Evolutionary conservation across 2,888 invertebrate genomes (phyloP).

Genomic region (Synergus itoensis): DNA sequence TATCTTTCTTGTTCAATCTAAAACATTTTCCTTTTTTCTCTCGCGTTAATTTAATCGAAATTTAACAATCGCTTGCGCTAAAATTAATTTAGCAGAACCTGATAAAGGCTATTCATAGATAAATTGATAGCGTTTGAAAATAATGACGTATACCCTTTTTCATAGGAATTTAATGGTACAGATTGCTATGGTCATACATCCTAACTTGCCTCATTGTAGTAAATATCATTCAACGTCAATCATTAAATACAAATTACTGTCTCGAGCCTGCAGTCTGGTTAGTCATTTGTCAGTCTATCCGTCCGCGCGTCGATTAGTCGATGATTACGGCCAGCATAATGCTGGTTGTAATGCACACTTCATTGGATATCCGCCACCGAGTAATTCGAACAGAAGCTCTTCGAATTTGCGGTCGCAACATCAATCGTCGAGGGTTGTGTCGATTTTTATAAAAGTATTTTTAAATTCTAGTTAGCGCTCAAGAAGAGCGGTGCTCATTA

Average conservation of each 20-base stretch:
- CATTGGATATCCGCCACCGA: constrained; percentile 57
- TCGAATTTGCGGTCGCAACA: constrained; percentile 15
- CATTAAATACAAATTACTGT: constrained; percentile 65
- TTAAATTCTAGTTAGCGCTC: not conserved
- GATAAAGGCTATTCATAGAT: too few species aligned
- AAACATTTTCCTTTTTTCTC: not conserved
- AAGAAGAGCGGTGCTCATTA: not conserved
- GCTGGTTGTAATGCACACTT: constrained; percentile 58
- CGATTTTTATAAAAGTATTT: not conserved
- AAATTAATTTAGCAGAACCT: too few species aligned
- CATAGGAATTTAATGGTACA: constrained; percentile 16
- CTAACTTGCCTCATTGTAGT: constrained; percentile 36
- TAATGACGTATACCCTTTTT: constrained; percentile 4
- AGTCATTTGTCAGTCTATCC: constrained; percentile 54
- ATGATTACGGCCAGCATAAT: constrained; percentile 58
- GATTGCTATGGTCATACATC: constrained; percentile 32
- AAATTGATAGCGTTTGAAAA: not conserved
- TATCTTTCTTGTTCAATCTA: not conserved
- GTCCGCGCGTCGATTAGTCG: constrained; percentile 64
- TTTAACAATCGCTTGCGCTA: too few species aligned
- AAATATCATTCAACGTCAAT: constrained; percentile 59
- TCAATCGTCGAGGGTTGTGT: not conserved
- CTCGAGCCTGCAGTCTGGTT: constrained; percentile 52
- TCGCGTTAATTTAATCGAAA: too few species aligned
- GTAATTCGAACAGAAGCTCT: constrained; percentile 58